phyloP scores from a whole-genome alignment of 2,888 invertebrate genomes.

The Athetis lepigone region DNA sequence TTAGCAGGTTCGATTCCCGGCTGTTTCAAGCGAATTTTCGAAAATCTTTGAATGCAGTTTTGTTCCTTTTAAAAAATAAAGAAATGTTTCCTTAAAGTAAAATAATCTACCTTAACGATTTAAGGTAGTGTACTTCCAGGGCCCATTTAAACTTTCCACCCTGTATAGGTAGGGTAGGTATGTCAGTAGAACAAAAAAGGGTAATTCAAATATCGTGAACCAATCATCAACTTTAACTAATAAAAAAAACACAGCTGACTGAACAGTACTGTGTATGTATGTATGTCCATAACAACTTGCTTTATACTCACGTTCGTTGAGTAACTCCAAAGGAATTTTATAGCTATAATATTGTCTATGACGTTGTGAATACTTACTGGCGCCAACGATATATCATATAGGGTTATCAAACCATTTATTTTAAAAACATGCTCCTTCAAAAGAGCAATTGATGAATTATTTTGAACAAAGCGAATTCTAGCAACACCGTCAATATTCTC shows the following conservation, averaged over 20 bases:
- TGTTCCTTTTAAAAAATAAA: too few relatives aligned
- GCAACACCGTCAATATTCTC: background rate
- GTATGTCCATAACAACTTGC: conserved; percentile 68
- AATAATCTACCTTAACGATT: too few relatives aligned
- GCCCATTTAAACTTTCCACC: too few relatives aligned
- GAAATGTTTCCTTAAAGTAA: too few relatives aligned
- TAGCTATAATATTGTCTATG: conserved; percentile 68
- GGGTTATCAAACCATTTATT: conserved; percentile 52
- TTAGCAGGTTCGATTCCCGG: too few relatives aligned
- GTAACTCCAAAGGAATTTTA: conserved; percentile 72
- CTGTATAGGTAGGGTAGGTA: too few relatives aligned
- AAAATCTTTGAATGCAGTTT: too few relatives aligned
- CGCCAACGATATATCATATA: conserved; percentile 70
- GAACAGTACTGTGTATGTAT: conserved; percentile 43
- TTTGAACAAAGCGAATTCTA: conserved; percentile 23
- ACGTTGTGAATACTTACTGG: conserved; percentile 68
- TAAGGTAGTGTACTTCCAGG: too few relatives aligned
- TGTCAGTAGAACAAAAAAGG: conserved; percentile 14
- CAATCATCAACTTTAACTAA: conserved; percentile 38
- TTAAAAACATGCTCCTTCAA: conserved; percentile 26
- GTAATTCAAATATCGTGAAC: conserved; percentile 12
- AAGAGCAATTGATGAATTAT: conserved; percentile 25
- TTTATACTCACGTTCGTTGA: conserved; percentile 72
- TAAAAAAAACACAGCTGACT: conserved; percentile 54
- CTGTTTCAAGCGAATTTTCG: too few relatives aligned